These are phyloP conservation scores for Orchestes rusci DNA, from an alignment of 2,888 invertebrate genomes.

Conservation along the genomic window DNA sequence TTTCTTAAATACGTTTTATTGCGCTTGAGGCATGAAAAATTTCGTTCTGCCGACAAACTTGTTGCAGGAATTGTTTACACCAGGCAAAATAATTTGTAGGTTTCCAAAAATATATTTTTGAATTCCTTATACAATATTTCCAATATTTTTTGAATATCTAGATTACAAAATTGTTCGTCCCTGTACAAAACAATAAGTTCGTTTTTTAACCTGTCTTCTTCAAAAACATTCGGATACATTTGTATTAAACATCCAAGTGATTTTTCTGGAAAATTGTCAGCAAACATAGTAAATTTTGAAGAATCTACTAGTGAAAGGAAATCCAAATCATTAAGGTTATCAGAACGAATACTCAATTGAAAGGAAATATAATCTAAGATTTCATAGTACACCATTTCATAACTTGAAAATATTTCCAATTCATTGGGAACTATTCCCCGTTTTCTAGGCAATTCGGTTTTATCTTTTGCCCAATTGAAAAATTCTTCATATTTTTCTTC, in stretches of 20 bases:
- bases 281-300: constrained; percentile 9
- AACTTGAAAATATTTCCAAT: constrained; percentile 13
- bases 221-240: constrained; percentile 15
- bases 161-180: constrained; percentile 14
- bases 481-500: constrained; percentile 12
- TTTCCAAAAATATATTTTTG: constrained; percentile 14
- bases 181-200: constrained; percentile 12
- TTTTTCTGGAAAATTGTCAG: constrained; percentile 14
- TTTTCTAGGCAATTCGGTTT: constrained; percentile 12
- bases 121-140: constrained; percentile 7
- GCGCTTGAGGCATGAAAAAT: constrained; percentile 16
- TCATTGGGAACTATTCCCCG: constrained; percentile 11
- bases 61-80: constrained; percentile 20
- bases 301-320: constrained; percentile 17
- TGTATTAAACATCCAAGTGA: constrained; percentile 11
- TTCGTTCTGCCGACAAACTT: constrained; percentile 16
- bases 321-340: constrained; percentile 10
- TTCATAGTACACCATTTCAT: constrained; percentile 15
- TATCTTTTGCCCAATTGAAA: constrained; percentile 14
- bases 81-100: constrained; percentile 16
- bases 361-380: constrained; percentile 13
- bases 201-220: constrained; percentile 12
- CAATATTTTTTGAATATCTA: constrained; percentile 5
- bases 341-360: constrained; percentile 10
- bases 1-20: constrained; percentile 16